Evolutionary conservation across 2,888 invertebrate genomes (phyloP).

Genomic region (Apamea monoglypha): DNA sequence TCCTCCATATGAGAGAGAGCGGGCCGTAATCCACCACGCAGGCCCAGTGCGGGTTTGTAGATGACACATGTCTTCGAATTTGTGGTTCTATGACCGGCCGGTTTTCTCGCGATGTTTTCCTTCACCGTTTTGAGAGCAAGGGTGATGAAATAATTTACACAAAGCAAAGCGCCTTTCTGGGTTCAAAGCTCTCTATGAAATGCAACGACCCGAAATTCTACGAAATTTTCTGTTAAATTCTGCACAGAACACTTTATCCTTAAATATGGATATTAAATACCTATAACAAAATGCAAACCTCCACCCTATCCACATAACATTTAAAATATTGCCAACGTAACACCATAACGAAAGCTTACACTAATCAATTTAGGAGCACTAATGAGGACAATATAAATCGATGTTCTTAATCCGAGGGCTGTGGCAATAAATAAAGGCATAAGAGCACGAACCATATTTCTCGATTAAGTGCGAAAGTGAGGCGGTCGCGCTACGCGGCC

Average conservation of each 20-base stretch:
- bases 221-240: neutral
- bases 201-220: neutral
- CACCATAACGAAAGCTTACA: slow-evolving; percentile 74
- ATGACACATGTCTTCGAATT: neutral
- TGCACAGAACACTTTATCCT: neutral
- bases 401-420: slow-evolving; percentile 86
- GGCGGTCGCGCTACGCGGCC: slow-evolving; percentile 75
- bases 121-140: neutral
- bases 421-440: slow-evolving; percentile 88
- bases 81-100: neutral
- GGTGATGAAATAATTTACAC: neutral
- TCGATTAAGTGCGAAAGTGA: slow-evolving; percentile 90
- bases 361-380: slow-evolving; percentile 87
- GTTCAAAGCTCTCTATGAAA: neutral
- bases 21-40: neutral
- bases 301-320: slow-evolving; percentile 24
- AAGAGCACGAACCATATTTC: slow-evolving; percentile 89
- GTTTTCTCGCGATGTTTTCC: neutral
- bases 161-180: too few relatives aligned
- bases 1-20: neutral
- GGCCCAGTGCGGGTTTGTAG: neutral
- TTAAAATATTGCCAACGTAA: slow-evolving; percentile 59
- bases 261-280: neutral
- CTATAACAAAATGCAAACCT: slow-evolving; percentile 2
- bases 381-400: slow-evolving; percentile 88